Evolutionary conservation across 2,113 vertebrate genomes (phyloP).

Genomic region (Rhea pennata): DNA sequence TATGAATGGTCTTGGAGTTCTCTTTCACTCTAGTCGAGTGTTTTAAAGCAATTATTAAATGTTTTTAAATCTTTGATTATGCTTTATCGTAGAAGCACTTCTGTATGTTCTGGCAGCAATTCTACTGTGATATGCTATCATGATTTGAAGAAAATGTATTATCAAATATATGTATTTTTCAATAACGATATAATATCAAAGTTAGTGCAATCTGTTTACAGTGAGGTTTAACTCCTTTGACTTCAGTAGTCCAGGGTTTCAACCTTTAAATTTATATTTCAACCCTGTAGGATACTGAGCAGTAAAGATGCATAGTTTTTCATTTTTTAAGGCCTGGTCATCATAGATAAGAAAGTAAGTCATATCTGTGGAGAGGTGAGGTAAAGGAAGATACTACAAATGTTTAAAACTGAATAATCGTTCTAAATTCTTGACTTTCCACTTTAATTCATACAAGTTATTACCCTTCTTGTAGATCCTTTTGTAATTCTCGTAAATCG

Average conservation of each 20-base stretch:
- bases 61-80: neutral
- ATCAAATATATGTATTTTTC: neutral
- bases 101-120: neutral
- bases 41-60: neutral
- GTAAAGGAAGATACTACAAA: neutral
- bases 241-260: neutral
- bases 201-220: neutral
- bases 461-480: neutral
- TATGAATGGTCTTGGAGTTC: neutral
- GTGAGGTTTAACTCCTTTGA: neutral
- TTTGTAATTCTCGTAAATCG: neutral
- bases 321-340: neutral
- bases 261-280: neutral
- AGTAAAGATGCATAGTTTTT: neutral
- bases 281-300: neutral
- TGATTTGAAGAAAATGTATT: neutral
- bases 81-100: neutral
- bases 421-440: neutral
- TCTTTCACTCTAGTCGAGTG: neutral
- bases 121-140: neutral
- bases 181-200: neutral
- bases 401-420: neutral
- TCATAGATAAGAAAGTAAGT: neutral
- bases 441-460: neutral
- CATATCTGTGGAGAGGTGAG: neutral